Percentiles rank a stretch among this genome's conserved stretches.
phyloP scores from a whole-genome alignment of 64 coral and sea anemone species.

The Anthopleura sola region DNA sequence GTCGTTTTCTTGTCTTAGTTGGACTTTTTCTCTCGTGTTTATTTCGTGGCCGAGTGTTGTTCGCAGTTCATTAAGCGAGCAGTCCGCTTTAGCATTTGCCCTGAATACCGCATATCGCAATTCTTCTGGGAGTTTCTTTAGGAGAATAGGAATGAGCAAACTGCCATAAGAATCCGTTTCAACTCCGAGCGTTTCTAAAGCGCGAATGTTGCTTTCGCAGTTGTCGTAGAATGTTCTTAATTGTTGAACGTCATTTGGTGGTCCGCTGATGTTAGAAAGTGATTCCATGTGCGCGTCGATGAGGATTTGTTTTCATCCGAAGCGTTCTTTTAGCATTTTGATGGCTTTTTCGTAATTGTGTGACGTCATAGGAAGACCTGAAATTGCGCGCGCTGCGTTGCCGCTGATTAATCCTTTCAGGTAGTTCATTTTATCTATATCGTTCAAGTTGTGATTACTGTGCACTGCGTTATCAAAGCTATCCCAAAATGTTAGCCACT shows the following conservation, averaged over 20 bases:
- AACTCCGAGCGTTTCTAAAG: constrained; percentile 48
- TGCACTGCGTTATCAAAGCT: constrained; percentile 42
- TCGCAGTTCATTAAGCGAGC: constrained; percentile 39
- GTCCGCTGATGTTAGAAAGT: constrained; percentile 20
- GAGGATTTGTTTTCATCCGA: constrained; percentile 17
- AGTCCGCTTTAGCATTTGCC: constrained; percentile 37
- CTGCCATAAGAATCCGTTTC: constrained; percentile 69
- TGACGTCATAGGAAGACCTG: constrained; percentile 33
- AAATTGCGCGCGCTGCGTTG: constrained; percentile 45
- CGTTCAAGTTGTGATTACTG: constrained; percentile 17
- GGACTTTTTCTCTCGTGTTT: constrained; percentile 54
- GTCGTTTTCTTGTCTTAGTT: constrained; percentile 34
- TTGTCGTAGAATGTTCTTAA: constrained; percentile 60
- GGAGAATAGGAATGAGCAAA: constrained; percentile 53
- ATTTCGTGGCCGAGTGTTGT: constrained; percentile 47
- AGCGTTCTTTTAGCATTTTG: constrained; percentile 37
- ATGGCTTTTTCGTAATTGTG: constrained; percentile 41
- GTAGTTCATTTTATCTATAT: constrained; percentile 61
- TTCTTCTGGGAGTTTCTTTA: constrained; percentile 38
- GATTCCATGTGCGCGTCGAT: constrained; percentile 42
- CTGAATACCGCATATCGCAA: constrained; percentile 23
- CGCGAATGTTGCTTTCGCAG: constrained; percentile 63
- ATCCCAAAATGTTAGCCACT: constrained; percentile 59
- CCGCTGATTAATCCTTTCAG: constrained; percentile 27
- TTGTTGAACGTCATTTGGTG: constrained; percentile 16